phyloP scores from a whole-genome alignment of 2,888 invertebrate species.

The Parapristionchus giblindavisi region DNA sequence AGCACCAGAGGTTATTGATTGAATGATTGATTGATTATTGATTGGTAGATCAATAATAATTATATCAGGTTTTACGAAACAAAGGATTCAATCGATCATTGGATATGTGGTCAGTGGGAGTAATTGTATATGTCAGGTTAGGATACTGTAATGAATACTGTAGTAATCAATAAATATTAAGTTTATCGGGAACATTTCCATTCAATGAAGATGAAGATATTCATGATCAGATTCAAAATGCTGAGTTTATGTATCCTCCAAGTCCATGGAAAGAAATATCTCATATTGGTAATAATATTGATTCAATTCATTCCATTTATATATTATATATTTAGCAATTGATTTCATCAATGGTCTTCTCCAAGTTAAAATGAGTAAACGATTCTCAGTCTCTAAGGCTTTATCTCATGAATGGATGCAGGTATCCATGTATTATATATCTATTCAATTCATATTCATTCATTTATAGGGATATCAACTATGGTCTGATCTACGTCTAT shows the following conservation, averaged over 20 bases:
- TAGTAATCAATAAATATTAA: slow-evolving; percentile 69
- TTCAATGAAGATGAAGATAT: slow-evolving; percentile 99
- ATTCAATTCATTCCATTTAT: too few relatives aligned
- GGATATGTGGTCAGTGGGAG: slow-evolving; percentile 99
- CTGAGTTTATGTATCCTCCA: slow-evolving; percentile 99
- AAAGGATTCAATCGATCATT: slow-evolving; percentile 98
- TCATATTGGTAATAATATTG: slow-evolving; percentile 48
- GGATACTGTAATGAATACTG: background rate
- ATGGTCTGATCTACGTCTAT: slow-evolving; percentile 89
- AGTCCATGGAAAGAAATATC: slow-evolving; percentile 84
- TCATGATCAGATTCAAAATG: slow-evolving; percentile 98
- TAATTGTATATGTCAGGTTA: slow-evolving; percentile 89
- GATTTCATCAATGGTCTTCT: slow-evolving; percentile 96
- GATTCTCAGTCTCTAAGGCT: slow-evolving; percentile 82
- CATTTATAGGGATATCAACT: slow-evolving; percentile 83
- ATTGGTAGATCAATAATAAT: background rate
- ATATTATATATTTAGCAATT: slow-evolving; percentile 80
- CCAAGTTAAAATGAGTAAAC: slow-evolving; percentile 79
- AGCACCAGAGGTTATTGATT: slow-evolving; percentile 70
- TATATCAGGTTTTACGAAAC: slow-evolving; percentile 87
- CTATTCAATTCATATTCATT: background rate
- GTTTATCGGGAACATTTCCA: slow-evolving; percentile 96
- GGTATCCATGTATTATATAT: slow-evolving; percentile 72
- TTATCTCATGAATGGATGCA: slow-evolving; percentile 94
- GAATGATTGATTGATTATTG: background rate